Evolutionary conservation across 1,140 invertebrate genomes (phyloP).

Genomic region (Ectropis grisescens): DNA sequence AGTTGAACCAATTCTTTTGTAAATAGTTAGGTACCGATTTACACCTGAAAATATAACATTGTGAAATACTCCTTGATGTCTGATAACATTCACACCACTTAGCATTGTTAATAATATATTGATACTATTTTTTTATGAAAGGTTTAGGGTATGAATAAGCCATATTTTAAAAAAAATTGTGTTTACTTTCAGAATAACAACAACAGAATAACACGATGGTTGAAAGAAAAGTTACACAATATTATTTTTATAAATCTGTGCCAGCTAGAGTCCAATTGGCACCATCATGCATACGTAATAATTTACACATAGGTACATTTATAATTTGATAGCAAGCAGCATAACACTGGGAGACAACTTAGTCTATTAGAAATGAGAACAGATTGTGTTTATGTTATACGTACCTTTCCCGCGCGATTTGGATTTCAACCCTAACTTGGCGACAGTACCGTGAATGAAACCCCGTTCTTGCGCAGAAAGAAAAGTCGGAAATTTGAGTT

Average conservation of each 20-base stretch:
- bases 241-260: too few relatives aligned
- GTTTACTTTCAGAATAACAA: background rate
- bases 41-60: slow-evolving; percentile 67
- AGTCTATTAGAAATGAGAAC: too few relatives aligned
- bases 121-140: background rate
- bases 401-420: slow-evolving; percentile 73
- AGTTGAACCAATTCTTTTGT: slow-evolving; percentile 79
- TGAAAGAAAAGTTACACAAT: too few relatives aligned
- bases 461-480: slow-evolving; percentile 81
- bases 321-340: too few relatives aligned
- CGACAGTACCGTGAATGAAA: slow-evolving; percentile 80
- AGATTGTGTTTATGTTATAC: too few relatives aligned
- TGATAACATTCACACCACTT: background rate
- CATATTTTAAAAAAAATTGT: too few relatives aligned
- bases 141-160: background rate
- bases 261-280: too few relatives aligned
- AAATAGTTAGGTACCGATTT: slow-evolving; percentile 80
- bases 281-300: too few relatives aligned
- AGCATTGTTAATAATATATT: background rate
- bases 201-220: too few relatives aligned
- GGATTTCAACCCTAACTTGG: slow-evolving; percentile 78
- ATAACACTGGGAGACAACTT: too few relatives aligned
- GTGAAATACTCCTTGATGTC: slow-evolving; percentile 1
- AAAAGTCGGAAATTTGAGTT: slow-evolving; percentile 79
- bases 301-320: too few relatives aligned